These are phyloP conservation scores for Mythimna ferrago DNA, from an alignment of 2,888 invertebrate species.

Conservation along the genomic window DNA sequence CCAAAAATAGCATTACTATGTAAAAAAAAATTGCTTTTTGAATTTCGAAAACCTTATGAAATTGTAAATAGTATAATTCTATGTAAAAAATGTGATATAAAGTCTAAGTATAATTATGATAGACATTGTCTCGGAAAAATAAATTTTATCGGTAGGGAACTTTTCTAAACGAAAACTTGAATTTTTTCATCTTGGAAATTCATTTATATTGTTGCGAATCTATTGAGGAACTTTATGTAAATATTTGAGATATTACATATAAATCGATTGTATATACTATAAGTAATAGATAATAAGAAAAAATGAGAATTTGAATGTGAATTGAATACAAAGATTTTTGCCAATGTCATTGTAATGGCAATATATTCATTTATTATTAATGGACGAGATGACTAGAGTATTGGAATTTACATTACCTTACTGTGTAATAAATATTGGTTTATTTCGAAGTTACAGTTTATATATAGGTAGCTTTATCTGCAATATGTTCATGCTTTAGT, in stretches of 20 bases:
- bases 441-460: not conserved
- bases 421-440: slow-evolving; percentile 3
- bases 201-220: slow-evolving; percentile 58
- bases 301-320: slow-evolving; percentile 41
- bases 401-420: not conserved
- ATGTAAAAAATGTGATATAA: slow-evolving; percentile 77
- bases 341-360: slow-evolving; percentile 32
- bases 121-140: slow-evolving; percentile 58
- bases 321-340: slow-evolving; percentile 32
- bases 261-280: slow-evolving; percentile 56
- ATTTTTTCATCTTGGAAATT: slow-evolving; percentile 56
- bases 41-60: slow-evolving; percentile 59
- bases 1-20: slow-evolving; percentile 34
- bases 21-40: slow-evolving; percentile 48
- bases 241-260: slow-evolving; percentile 51
- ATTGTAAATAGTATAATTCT: slow-evolving; percentile 68
- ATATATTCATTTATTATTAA: slow-evolving; percentile 17
- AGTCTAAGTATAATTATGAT: slow-evolving; percentile 63
- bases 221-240: slow-evolving; percentile 62
- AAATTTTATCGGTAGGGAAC: slow-evolving; percentile 66
- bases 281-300: slow-evolving; percentile 28
- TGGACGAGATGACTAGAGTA: slow-evolving; percentile 1
- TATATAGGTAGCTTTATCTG: slow-evolving; percentile 9
- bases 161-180: slow-evolving; percentile 71
- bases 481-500: slow-evolving; percentile 26